phyloP scores from a whole-genome alignment of 2,888 invertebrate genomes.

The Ectemnius continuus region DNA sequence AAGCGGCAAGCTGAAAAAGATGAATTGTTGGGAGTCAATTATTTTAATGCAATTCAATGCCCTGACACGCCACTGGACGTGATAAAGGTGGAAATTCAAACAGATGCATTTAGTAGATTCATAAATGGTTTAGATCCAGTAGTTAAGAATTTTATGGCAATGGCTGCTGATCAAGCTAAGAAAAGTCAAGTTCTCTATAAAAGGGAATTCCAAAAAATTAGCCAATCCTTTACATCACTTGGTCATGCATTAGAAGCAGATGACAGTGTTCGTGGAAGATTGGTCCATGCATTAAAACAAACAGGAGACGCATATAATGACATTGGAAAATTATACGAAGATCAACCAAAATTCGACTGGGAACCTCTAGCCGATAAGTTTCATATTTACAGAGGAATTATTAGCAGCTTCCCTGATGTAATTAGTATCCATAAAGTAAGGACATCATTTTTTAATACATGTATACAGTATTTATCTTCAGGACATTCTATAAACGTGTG shows the following conservation, averaged over 20 bases:
- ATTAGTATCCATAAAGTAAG: slow-evolving; percentile 90
- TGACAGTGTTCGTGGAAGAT: slow-evolving; percentile 80
- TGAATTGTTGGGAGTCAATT: slow-evolving; percentile 92
- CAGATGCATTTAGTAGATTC: slow-evolving; percentile 90
- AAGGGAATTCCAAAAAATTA: slow-evolving; percentile 94
- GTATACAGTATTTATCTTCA: neutral
- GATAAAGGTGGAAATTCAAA: slow-evolving; percentile 86
- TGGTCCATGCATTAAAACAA: slow-evolving; percentile 90
- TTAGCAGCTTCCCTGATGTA: slow-evolving; percentile 94
- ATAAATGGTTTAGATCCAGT: slow-evolving; percentile 92
- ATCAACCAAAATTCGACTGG: slow-evolving; percentile 94
- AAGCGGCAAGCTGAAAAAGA: slow-evolving; percentile 97
- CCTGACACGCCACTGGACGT: slow-evolving; percentile 88
- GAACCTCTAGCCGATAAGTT: slow-evolving; percentile 94
- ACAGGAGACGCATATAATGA: slow-evolving; percentile 94
- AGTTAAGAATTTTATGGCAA: slow-evolving; percentile 89
- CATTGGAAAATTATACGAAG: slow-evolving; percentile 93
- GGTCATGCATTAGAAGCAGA: slow-evolving; percentile 92
- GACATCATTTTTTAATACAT: neutral
- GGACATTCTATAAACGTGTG: neutral
- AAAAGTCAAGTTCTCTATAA: slow-evolving; percentile 91
- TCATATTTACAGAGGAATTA: slow-evolving; percentile 96
- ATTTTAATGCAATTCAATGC: slow-evolving; percentile 92
- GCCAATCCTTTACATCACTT: slow-evolving; percentile 90
- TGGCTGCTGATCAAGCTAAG: slow-evolving; percentile 91